Evolutionary conservation across 2,113 vertebrate genomes (phyloP), one percentile per base, ranked within the genome.

Genomic region (Poeciliopsis retropinna): DNA sequence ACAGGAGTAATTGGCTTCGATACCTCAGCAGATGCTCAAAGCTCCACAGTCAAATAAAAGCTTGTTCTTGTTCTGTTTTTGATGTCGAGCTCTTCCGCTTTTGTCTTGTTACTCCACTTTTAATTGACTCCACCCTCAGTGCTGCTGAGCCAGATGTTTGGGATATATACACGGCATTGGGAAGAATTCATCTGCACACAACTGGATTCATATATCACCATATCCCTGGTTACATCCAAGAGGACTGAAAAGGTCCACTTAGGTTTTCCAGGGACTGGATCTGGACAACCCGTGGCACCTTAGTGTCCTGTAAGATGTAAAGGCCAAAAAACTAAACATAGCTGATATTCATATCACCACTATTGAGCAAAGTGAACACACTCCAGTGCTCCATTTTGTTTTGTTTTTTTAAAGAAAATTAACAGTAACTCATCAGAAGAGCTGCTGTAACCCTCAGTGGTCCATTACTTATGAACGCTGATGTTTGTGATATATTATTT

Each of bases 401-500:
- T 34, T 34, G 1, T 34, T 71, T 57, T 7, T 57, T 62, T 63
- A 71, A 85, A 44, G n/a, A 13, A 70, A 73, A 73, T 60, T 73
- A 65, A 61, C 67, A 66, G 70, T 44, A 44, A 62, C 67, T 78
- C 85, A 79, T 88, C 85, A 87, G 79, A 85, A 76, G 83, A 87
- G 71, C 76, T 73, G 82, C 73, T 80, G 28, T 62, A 87, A 78
- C 73, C 77, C 83, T 83, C 79, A 81, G 78, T 64, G 60, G 63
- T 76, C 85, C 81, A 81, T 88, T 83, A 87, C 83, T 81, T 75
- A 73, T 75, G 75, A 88, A 83, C 60, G 19, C 68, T 81, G 73
- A 79, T 88, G 83, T 83, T 84, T 87, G 79, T 85, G 72, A 87
- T 90, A 64, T 79, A 87, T 91, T 89, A 91, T 90, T 87, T 81